Evolutionary conservation across 2,797 vertebrate genomes (phyloP).

Genomic region (Hozukius guyotensis): DNA sequence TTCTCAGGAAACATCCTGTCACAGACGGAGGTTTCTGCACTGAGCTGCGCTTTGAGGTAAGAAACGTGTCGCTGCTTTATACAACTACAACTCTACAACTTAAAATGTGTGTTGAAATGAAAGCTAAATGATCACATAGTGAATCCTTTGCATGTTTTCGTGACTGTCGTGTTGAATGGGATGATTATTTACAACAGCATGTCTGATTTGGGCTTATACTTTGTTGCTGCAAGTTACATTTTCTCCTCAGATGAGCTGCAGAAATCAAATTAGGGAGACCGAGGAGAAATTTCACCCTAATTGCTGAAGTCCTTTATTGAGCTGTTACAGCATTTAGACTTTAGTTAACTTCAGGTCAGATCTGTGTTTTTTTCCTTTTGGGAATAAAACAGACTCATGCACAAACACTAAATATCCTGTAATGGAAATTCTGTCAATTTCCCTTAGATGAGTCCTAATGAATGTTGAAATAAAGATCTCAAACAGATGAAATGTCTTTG

Average conservation of each 20-base stretch:
- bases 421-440: too few relatives aligned
- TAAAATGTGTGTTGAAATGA: background rate
- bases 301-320: conserved; percentile 14
- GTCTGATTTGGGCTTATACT: conserved; percentile 41
- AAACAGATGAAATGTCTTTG: too few relatives aligned
- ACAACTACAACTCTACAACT: conserved; percentile 24
- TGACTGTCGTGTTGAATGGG: background rate
- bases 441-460: too few relatives aligned
- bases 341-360: conserved; percentile 1
- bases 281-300: background rate
- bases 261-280: background rate
- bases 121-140: background rate
- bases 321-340: background rate
- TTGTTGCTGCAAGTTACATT: conserved; percentile 58
- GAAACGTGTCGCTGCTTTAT: conserved; percentile 32
- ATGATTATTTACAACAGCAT: conserved; percentile 1
- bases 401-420: background rate
- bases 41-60: conserved; percentile 72
- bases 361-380: background rate
- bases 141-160: background rate
- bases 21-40: conserved; percentile 45
- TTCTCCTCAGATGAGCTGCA: background rate
- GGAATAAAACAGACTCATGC: background rate
- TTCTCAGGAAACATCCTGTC: conserved; percentile 33
- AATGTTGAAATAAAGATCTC: too few relatives aligned